phyloP scores from a whole-genome alignment of 2,797 vertebrate genomes.

The Sebastes paucispinis region DNA sequence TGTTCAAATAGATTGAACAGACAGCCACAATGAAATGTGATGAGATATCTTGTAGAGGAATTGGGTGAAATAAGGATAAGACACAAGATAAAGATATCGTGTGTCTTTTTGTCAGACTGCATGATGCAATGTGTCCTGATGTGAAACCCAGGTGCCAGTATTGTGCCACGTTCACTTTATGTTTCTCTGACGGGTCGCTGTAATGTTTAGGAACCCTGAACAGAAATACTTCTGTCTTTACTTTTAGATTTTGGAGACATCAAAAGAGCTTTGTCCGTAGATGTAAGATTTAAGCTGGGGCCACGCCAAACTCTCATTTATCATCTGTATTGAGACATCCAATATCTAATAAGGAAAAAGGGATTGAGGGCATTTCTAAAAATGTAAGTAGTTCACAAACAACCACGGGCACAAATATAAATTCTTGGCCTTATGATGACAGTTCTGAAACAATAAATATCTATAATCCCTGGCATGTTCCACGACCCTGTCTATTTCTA shows the following conservation, averaged over 20 bases:
- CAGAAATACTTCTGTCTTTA: neutral
- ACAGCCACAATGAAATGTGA: neutral
- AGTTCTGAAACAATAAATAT: slow-evolving; percentile 54
- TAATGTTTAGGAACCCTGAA: neutral
- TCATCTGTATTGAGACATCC: slow-evolving; percentile 16
- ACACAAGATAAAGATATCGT: neutral
- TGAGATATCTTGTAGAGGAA: neutral
- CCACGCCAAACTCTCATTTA: slow-evolving; percentile 8
- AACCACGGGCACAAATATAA: slow-evolving; percentile 37
- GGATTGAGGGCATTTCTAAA: slow-evolving; percentile 38
- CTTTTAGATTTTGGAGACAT: neutral
- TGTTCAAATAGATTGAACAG: neutral
- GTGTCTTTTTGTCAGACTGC: neutral
- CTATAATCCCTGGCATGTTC: slow-evolving; percentile 36
- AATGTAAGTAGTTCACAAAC: slow-evolving; percentile 43
- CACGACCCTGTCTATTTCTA: slow-evolving; percentile 20
- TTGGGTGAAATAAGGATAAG: neutral
- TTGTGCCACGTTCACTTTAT: neutral
- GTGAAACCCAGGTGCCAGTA: neutral
- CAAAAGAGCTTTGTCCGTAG: neutral
- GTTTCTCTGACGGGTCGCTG: neutral
- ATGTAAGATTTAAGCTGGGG: slow-evolving; percentile 3
- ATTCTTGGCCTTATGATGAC: slow-evolving; percentile 19
- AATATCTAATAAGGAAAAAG: slow-evolving; percentile 24
- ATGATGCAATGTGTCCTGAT: neutral